Conservation (phyloP, 2,888 invertebrate species). For the Drosophila pseudotakahashii region DNA sequence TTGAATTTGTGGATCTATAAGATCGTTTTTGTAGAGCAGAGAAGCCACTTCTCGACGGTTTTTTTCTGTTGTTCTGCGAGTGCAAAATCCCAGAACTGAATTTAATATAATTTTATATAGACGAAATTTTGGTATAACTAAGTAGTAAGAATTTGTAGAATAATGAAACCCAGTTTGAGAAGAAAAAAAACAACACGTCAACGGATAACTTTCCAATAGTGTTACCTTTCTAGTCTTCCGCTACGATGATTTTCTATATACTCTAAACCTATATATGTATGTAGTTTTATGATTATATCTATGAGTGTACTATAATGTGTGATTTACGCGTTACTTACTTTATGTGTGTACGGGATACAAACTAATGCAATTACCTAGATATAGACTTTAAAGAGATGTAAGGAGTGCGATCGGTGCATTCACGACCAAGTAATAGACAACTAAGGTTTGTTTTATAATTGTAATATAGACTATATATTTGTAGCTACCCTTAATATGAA, state of each 20-base stretch:
- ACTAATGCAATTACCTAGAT: constrained; percentile 72
- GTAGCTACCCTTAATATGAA: constrained; percentile 24
- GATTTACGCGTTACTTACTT: constrained; percentile 73
- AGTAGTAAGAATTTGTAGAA: constrained; percentile 56
- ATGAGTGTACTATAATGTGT: constrained; percentile 57
- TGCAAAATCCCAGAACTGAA: constrained; percentile 43
- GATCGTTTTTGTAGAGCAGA: constrained; percentile 44
- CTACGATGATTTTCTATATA: constrained; percentile 53
- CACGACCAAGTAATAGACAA: constrained; percentile 65
- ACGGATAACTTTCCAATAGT: constrained; percentile 77
- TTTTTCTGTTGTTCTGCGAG: constrained; percentile 36
- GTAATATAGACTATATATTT: constrained; percentile 24
- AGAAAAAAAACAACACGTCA: constrained; percentile 45
- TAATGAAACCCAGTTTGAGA: constrained; percentile 23
- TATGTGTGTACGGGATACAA: constrained; percentile 54
- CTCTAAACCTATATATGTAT: constrained; percentile 31
- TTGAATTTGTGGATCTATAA: constrained; percentile 48
- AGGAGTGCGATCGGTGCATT: constrained; percentile 12
- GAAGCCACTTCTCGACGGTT: constrained; percentile 29
- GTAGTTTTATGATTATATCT: constrained; percentile 47
- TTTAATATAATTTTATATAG: constrained; percentile 14
- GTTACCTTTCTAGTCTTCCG: constrained; percentile 79
- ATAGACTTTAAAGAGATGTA: constrained; percentile 38
- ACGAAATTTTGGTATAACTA: constrained; percentile 33
- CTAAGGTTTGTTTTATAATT: constrained; percentile 61